Conservation (phyloP, 2,888 invertebrate genomes). For the Pachymerium ferrugineum region DNA sequence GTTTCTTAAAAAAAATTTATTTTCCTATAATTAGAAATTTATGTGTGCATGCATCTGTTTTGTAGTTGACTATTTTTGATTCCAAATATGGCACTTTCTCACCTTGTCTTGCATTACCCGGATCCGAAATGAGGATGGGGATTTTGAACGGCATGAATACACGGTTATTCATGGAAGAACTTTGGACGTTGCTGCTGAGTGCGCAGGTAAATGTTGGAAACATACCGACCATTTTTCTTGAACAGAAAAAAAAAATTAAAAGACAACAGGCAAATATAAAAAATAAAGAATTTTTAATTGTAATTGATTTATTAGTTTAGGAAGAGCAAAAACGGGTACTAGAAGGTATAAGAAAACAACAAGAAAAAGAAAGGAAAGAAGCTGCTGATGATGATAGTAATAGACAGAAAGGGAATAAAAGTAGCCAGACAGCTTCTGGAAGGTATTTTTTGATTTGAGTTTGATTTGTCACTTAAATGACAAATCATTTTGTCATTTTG, state of each 20-base stretch:
- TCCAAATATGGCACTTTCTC: background rate
- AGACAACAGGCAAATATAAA: conserved; percentile 64
- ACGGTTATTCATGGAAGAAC: conserved; percentile 92
- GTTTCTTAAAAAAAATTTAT: background rate
- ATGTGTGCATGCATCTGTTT: background rate
- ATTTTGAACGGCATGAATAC: conserved; percentile 98
- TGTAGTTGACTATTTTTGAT: background rate
- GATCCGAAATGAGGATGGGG: conserved; percentile 96
- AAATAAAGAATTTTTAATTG: background rate
- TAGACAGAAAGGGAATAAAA: conserved; percentile 32
- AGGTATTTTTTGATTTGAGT: too few species aligned
- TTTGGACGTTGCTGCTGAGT: conserved; percentile 91
- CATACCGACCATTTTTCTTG: conserved; percentile 88
- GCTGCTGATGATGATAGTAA: conserved; percentile 33
- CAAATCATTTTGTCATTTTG: too few species aligned
- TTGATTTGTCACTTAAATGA: too few species aligned
- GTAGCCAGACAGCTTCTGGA: background rate
- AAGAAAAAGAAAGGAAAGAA: conserved; percentile 51
- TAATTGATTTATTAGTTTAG: conserved; percentile 46
- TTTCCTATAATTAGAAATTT: background rate
- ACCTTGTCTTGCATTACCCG: conserved; percentile 63
- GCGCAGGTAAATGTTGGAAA: conserved; percentile 94
- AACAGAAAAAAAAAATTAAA: conserved; percentile 93
- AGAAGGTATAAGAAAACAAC: conserved; percentile 53
- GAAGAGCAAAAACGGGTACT: conserved; percentile 73